A percentile compares a stretch with the other conserved stretches of the same genome.
phyloP scores from a whole-genome alignment of 2,888 invertebrate genomes.

The Agriotes lineatus region DNA sequence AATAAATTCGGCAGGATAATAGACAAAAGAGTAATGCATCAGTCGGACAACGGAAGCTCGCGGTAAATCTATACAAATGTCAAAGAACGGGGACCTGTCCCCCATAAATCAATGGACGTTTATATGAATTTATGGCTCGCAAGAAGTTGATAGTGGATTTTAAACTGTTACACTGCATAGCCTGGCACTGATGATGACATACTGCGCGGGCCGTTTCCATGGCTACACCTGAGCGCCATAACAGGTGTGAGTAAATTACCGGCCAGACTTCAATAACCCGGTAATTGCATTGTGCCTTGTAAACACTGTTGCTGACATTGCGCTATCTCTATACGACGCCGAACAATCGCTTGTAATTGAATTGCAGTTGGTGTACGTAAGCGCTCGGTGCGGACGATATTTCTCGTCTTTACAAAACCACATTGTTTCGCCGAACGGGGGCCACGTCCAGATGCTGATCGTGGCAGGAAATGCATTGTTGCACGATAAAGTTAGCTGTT shows the following conservation, averaged over 20 bases:
- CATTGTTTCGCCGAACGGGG: too few species aligned
- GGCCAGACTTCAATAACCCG: conserved; percentile 53
- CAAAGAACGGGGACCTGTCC: conserved; percentile 55
- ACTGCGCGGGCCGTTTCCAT: conserved; percentile 51
- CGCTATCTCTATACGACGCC: conserved; percentile 46
- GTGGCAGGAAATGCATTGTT: too few species aligned
- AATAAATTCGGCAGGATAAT: conserved; percentile 30
- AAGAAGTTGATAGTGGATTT: conserved; percentile 58
- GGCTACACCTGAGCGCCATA: conserved; percentile 46
- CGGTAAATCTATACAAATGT: conserved; percentile 60
- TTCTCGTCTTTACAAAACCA: too few species aligned
- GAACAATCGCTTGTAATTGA: conserved; percentile 48
- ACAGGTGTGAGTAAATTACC: conserved; percentile 47
- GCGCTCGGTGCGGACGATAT: too few species aligned
- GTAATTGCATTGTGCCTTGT: conserved; percentile 57
- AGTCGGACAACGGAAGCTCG: conserved; percentile 45
- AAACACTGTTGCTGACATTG: conserved; percentile 56
- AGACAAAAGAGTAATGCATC: conserved; percentile 45
- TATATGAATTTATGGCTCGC: conserved; percentile 57
- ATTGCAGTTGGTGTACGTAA: conserved; percentile 26
- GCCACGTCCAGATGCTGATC: too few species aligned
- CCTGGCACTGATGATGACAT: conserved; percentile 52
- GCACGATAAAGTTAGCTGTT: too few species aligned
- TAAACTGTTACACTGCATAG: conserved; percentile 58
- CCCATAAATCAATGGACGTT: conserved; percentile 57